Evolutionary conservation across 2,113 vertebrate genomes (phyloP).

Genomic region (Osmerus eperlanus): DNA sequence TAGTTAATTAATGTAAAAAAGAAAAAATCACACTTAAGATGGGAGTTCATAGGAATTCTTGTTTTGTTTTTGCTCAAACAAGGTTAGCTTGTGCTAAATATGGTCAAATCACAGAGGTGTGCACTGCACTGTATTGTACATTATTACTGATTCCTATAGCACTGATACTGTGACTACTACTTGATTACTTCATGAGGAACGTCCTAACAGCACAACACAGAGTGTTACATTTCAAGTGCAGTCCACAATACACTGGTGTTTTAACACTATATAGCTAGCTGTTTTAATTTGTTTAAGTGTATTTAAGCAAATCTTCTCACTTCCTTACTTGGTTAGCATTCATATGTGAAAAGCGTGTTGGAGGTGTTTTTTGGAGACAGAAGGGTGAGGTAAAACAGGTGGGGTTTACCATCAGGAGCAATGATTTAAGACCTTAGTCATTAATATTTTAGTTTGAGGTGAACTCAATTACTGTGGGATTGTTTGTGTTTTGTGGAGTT

Average conservation of each 20-base stretch:
- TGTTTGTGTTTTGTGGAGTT: neutral
- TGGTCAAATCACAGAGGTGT: too few relatives aligned
- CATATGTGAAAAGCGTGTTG: neutral
- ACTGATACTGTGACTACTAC: neutral
- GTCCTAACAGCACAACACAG: constrained; percentile 7
- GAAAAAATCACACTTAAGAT: too few relatives aligned
- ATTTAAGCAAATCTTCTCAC: neutral
- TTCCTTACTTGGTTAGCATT: neutral
- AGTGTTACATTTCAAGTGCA: neutral
- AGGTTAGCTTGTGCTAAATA: too few relatives aligned
- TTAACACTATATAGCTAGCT: neutral
- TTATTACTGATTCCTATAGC: neutral
- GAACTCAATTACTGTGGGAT: constrained; percentile 15
- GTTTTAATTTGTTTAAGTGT: neutral
- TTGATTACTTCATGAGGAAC: neutral
- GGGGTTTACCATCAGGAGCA: neutral
- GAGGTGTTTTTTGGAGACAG: neutral
- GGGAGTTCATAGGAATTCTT: too few relatives aligned
- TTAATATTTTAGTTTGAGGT: constrained; percentile 26
- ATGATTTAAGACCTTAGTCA: constrained; percentile 13
- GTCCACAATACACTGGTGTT: neutral
- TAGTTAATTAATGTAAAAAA: too few relatives aligned
- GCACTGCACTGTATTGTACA: neutral
- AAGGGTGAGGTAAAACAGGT: neutral
- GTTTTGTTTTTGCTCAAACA: too few relatives aligned